Percentiles rank a stretch among this genome's conserved stretches.
phyloP scores from a whole-genome alignment of 1,140 invertebrate species.

The Zaprionus inermis region DNA sequence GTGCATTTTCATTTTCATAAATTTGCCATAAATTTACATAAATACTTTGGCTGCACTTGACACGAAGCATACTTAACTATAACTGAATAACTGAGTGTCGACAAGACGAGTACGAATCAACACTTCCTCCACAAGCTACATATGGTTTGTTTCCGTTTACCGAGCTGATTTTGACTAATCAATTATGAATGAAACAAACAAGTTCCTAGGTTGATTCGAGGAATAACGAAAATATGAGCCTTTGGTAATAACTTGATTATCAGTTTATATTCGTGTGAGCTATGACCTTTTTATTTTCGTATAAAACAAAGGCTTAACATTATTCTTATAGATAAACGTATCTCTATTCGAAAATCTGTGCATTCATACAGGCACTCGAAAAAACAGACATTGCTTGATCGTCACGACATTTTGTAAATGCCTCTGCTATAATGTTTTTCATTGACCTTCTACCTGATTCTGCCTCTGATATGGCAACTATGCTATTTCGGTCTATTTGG shows the following conservation, averaged over 20 bases:
- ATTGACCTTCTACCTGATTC: too few species aligned
- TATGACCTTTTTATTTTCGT: not conserved
- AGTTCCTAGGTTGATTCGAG: not conserved
- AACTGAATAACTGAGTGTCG: constrained; percentile 16
- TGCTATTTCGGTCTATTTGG: too few species aligned
- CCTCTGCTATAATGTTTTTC: too few species aligned
- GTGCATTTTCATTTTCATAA: constrained; percentile 69
- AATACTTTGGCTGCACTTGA: constrained; percentile 41
- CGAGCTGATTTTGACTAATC: not conserved
- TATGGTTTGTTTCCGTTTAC: too few species aligned
- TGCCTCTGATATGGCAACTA: too few species aligned
- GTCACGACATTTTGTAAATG: constrained; percentile 2
- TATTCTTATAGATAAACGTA: not conserved
- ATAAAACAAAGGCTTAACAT: not conserved
- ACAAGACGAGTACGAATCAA: not conserved
- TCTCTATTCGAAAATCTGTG: too few species aligned
- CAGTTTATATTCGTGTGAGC: not conserved
- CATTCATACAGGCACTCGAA: too few species aligned
- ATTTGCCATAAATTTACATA: constrained; percentile 72
- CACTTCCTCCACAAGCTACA: not conserved
- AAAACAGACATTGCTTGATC: not conserved
- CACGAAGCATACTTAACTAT: constrained; percentile 11
- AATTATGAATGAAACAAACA: constrained; percentile 4
- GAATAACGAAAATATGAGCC: not conserved
- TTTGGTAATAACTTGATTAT: not conserved